A percentile compares a stretch with the other conserved stretches of the same genome.
Conservation (phyloP, 2,797 vertebrate genomes). For the Gymnocypris eckloni region DNA sequence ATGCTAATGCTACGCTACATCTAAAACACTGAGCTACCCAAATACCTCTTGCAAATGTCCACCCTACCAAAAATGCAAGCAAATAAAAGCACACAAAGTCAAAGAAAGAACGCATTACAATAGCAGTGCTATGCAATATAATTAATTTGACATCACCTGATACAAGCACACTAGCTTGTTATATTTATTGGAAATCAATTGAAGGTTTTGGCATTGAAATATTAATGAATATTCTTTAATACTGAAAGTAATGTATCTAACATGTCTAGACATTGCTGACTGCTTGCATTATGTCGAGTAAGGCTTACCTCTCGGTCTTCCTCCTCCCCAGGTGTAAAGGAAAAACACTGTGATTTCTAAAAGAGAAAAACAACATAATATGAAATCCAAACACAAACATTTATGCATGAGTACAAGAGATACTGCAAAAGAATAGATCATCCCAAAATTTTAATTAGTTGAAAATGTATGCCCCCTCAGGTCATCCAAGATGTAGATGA, state of each 20-base stretch:
- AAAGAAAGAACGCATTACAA: background rate
- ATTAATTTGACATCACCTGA: background rate
- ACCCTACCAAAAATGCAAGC: constrained; percentile 60
- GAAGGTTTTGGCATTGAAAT: background rate
- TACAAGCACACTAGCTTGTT: constrained; percentile 4
- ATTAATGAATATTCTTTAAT: background rate
- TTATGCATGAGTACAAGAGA: background rate
- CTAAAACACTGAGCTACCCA: constrained; percentile 33
- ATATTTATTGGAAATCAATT: constrained; percentile 16
- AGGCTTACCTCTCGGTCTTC: constrained; percentile 82
- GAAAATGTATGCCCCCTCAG: background rate
- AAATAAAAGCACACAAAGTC: constrained; percentile 28
- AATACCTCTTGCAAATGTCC: constrained; percentile 63
- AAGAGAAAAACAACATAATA: constrained; percentile 17
- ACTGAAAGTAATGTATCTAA: background rate
- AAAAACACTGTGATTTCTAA: constrained; percentile 87
- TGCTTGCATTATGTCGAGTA: background rate
- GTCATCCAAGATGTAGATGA: background rate
- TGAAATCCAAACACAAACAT: background rate
- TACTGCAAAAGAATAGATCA: background rate
- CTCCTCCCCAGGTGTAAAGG: constrained; percentile 79
- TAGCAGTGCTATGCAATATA: background rate
- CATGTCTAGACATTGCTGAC: background rate
- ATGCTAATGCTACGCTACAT: constrained; percentile 26
- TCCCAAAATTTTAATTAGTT: background rate